These are phyloP conservation scores for Aphyosemion australe DNA, from an alignment of 2,113 vertebrate genomes.

Conservation along the genomic window DNA sequence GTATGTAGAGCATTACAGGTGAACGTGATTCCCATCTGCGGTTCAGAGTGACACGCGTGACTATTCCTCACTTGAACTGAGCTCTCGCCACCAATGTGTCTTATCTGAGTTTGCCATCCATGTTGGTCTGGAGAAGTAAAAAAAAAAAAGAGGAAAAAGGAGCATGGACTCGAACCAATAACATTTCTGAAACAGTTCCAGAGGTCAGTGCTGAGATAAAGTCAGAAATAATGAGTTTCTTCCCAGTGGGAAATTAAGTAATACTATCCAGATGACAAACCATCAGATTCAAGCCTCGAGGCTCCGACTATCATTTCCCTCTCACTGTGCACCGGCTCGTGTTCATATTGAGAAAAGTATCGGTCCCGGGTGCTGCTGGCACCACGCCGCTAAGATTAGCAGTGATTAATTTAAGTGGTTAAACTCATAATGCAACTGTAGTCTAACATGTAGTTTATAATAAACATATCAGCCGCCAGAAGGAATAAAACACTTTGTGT, in stretches of 20 bases:
- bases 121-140: constrained; percentile 25
- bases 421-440: constrained; percentile 17
- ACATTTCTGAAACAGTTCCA: constrained; percentile 63
- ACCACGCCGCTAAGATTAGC: constrained; percentile 45
- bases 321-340: constrained; percentile 59
- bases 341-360: constrained; percentile 49
- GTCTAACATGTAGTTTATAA: constrained; percentile 10
- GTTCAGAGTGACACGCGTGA: constrained; percentile 26
- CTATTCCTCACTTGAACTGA: constrained; percentile 44
- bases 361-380: constrained; percentile 40
- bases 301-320: constrained; percentile 72
- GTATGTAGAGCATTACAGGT: constrained; percentile 47
- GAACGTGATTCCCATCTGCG: constrained; percentile 43
- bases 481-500: not conserved
- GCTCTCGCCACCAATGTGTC: constrained; percentile 48
- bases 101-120: constrained; percentile 60
- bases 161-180: constrained; percentile 71
- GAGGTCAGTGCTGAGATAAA: constrained; percentile 76
- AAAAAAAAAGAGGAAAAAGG: constrained; percentile 23
- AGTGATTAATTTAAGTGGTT: constrained; percentile 49
- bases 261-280: constrained; percentile 80
- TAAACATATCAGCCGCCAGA: constrained; percentile 2
- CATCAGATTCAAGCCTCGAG: constrained; percentile 73
- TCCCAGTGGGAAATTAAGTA: constrained; percentile 80
- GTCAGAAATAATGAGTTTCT: constrained; percentile 80